A percentile compares a stretch with the other conserved stretches of the same genome.
phyloP scores from a whole-genome alignment of 64 coral and sea anemone genomes.

The Dendronephthya gigantea region DNA sequence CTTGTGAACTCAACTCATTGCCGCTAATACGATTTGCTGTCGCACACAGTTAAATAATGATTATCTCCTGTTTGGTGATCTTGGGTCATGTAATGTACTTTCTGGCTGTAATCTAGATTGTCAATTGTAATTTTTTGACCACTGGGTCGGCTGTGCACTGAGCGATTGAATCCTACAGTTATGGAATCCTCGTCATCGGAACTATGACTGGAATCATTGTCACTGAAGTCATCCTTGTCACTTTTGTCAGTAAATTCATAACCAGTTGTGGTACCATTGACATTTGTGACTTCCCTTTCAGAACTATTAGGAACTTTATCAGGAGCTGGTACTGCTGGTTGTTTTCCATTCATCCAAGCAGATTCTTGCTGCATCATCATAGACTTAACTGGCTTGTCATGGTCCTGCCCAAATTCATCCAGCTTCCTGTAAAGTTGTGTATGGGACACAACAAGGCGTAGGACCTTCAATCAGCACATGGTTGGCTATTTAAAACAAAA shows the following conservation, averaged over 20 bases:
- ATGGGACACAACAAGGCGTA: background rate
- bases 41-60: background rate
- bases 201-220: too few species aligned
- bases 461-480: background rate
- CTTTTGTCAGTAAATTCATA: background rate
- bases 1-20: background rate
- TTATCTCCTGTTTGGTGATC: conserved; percentile 11
- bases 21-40: background rate
- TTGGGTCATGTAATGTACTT: background rate
- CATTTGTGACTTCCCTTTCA: background rate
- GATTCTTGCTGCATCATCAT: conserved; percentile 3
- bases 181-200: too few species aligned
- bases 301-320: background rate
- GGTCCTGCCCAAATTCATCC: conserved; percentile 55
- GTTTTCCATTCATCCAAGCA: background rate
- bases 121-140: background rate
- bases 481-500: background rate
- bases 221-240: background rate
- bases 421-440: conserved; percentile 27
- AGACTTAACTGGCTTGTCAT: background rate
- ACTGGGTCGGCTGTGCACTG: background rate
- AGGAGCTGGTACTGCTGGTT: background rate
- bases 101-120: background rate
- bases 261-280: background rate
- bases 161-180: too few species aligned